A percentile compares a stretch with the other conserved stretches of the same genome.
Evolutionary conservation across 2,888 invertebrate species (phyloP).

Genomic region (Dorcus parallelipipedus): DNA sequence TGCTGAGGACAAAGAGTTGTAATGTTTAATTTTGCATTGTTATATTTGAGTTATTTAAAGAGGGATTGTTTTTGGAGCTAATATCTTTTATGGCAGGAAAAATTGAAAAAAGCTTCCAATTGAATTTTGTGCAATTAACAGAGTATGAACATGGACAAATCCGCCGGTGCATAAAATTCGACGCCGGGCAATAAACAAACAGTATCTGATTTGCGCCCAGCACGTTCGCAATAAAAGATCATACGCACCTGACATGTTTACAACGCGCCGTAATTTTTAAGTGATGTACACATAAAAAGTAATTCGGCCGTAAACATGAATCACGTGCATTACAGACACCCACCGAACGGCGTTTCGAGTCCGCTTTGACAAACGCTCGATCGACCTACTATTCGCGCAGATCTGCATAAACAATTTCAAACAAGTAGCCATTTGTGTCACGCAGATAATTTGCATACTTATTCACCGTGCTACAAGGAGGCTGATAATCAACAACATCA

Average conservation of each 20-base stretch:
- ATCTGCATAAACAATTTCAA: slow-evolving; percentile 22
- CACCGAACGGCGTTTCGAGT: too few relatives aligned
- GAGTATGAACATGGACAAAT: too few relatives aligned
- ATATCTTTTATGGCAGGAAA: too few relatives aligned
- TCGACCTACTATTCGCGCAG: slow-evolving; percentile 21
- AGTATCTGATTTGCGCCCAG: background rate
- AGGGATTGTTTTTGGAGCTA: too few relatives aligned
- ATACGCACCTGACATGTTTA: background rate
- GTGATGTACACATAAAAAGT: slow-evolving; percentile 6
- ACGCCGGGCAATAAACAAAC: background rate
- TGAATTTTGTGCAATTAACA: too few relatives aligned
- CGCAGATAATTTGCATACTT: slow-evolving; percentile 11
- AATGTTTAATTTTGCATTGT: too few relatives aligned
- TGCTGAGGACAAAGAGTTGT: too few relatives aligned
- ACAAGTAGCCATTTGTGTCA: slow-evolving; percentile 24
- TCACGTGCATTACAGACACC: background rate
- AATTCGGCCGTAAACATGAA: slow-evolving; percentile 13
- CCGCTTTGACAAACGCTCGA: slow-evolving; percentile 5
- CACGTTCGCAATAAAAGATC: too few relatives aligned
- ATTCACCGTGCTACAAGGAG: slow-evolving; percentile 6
- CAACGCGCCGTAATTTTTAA: slow-evolving; percentile 3
- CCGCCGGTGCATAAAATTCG: too few relatives aligned
- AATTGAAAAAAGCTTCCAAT: too few relatives aligned
- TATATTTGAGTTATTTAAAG: too few relatives aligned
- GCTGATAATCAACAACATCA: background rate